Evolutionary conservation across 1,140 invertebrate species (phyloP).

Genomic region (Zeugodacus cucurbitae): DNA sequence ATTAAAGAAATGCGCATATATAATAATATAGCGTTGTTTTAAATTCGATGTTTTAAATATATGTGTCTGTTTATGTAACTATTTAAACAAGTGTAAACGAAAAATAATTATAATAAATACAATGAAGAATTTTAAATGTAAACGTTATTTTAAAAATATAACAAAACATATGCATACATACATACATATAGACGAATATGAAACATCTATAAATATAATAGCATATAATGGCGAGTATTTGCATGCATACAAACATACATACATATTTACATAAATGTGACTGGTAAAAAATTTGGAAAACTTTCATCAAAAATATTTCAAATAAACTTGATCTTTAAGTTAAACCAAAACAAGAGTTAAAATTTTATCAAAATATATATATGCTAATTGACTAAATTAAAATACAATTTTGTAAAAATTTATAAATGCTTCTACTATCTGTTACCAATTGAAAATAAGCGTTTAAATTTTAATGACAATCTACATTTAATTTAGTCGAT

Average conservation of each 20-base stretch:
- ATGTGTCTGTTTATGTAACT: constrained; percentile 13
- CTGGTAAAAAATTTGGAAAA: background rate
- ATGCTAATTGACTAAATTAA: too few species aligned
- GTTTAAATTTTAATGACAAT: too few species aligned
- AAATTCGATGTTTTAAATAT: constrained; percentile 34
- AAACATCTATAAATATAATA: background rate
- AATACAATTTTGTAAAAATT: too few species aligned
- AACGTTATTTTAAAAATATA: constrained; percentile 27
- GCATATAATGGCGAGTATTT: background rate
- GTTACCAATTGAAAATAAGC: too few species aligned
- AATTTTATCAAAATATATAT: too few species aligned
- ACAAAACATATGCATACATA: background rate
- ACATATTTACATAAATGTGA: background rate
- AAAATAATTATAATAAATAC: background rate
- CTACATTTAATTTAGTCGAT: too few species aligned
- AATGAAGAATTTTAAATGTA: background rate
- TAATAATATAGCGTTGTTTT: background rate
- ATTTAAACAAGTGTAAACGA: background rate
- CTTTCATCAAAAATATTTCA: background rate
- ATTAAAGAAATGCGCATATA: background rate
- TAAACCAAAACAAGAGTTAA: too few species aligned
- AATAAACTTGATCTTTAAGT: too few species aligned
- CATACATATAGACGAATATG: background rate
- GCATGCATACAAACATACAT: constrained; percentile 22
- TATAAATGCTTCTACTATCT: too few species aligned